Conservation (phyloP, 2,113 vertebrate species). For the Pontoporia blainvillei region DNA sequence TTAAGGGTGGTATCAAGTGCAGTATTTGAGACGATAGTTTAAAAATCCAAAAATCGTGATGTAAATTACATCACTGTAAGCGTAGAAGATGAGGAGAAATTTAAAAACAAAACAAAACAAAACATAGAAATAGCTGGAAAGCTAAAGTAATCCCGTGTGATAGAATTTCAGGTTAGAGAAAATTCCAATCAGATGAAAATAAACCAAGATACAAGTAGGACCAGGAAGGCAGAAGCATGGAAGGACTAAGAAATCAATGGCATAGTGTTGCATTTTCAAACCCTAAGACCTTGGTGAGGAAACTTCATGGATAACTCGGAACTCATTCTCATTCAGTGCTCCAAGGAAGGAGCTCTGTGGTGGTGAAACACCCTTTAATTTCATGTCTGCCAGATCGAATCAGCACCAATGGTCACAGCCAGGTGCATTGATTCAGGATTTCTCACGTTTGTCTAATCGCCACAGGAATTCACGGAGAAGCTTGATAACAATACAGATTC, state of each 20-base stretch:
- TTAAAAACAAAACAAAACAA: neutral
- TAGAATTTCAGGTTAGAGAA: neutral
- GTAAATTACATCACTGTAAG: neutral
- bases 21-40: neutral
- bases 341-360: neutral
- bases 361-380: accelerated
- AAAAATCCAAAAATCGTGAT: neutral
- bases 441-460: accelerated
- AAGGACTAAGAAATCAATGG: too few relatives aligned
- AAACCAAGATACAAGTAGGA: neutral
- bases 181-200: neutral
- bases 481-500: neutral
- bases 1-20: neutral
- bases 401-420: accelerated
- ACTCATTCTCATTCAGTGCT: accelerated
- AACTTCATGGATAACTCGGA: accelerated
- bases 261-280: accelerated
- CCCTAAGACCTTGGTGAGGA: accelerated
- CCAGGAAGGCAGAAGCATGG: neutral
- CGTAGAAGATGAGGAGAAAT: neutral
- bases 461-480: neutral
- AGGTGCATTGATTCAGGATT: neutral
- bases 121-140: neutral
- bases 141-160: neutral
- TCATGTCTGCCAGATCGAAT: accelerated